Evolutionary conservation across 2,113 vertebrate genomes (phyloP).

Genomic region (Nymphicus hollandicus): DNA sequence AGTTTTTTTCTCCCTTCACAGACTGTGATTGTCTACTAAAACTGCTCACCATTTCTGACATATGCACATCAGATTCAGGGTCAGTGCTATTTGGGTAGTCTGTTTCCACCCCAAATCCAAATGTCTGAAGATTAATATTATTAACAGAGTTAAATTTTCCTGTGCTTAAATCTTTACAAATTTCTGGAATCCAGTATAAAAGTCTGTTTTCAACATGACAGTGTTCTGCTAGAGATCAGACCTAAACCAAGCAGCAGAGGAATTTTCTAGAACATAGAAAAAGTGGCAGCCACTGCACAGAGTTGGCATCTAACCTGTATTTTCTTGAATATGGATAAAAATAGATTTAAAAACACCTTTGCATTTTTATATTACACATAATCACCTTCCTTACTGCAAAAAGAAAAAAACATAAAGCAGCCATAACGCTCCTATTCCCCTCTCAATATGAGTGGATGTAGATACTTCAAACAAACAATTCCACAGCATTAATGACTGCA

Average conservation of each 20-base stretch:
- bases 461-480: background rate
- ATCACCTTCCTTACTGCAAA: background rate
- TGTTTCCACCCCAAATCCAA: background rate
- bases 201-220: background rate
- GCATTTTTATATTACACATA: background rate
- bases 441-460: background rate
- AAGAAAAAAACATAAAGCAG: background rate
- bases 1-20: background rate
- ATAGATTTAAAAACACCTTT: background rate
- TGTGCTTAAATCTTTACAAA: background rate
- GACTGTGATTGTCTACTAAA: background rate
- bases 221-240: background rate
- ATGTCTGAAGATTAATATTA: background rate
- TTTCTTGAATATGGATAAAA: background rate
- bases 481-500: background rate
- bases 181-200: background rate
- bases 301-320: background rate
- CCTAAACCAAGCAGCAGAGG: background rate
- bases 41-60: background rate
- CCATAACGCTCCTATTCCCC: background rate
- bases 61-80: background rate
- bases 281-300: background rate
- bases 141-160: background rate
- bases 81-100: background rate
- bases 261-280: background rate